Evolutionary conservation across 1,140 invertebrate species (phyloP).

Genomic region (Hylyphantes graminicola): DNA sequence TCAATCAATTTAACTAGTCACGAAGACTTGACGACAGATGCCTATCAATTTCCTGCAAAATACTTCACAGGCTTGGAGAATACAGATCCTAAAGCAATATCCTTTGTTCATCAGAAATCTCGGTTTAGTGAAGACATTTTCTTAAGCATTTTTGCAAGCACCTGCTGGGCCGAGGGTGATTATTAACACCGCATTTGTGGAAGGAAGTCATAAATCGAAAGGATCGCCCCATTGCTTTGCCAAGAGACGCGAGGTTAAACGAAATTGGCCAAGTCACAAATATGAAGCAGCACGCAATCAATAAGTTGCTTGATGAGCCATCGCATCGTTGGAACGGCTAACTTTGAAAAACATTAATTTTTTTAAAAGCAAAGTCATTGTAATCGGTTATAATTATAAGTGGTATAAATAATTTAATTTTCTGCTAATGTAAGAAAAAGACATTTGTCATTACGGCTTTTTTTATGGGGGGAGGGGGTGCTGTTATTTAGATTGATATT

Average conservation of each 20-base stretch:
- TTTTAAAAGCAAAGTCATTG: too few relatives aligned
- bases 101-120: neutral
- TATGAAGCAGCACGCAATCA: constrained; percentile 35
- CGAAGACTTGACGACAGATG: neutral
- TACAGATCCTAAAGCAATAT: neutral
- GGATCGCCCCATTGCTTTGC: neutral
- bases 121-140: constrained; percentile 30
- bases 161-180: constrained; percentile 30
- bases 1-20: constrained; percentile 13
- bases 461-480: too few relatives aligned
- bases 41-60: constrained; percentile 20
- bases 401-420: too few relatives aligned
- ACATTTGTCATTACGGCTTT: too few relatives aligned
- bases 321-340: too few relatives aligned
- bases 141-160: constrained; percentile 6
- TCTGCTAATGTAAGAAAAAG: too few relatives aligned
- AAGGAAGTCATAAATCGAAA: constrained; percentile 52
- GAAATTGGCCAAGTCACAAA: neutral
- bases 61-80: neutral
- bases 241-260: constrained; percentile 4
- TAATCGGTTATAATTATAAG: too few relatives aligned
- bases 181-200: constrained; percentile 48
- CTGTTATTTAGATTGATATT: too few relatives aligned
- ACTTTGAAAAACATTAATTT: too few relatives aligned
- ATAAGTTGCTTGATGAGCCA: too few relatives aligned